Conservation (phyloP, 2,888 invertebrate genomes). For the Bhutanitis thaidina region DNA sequence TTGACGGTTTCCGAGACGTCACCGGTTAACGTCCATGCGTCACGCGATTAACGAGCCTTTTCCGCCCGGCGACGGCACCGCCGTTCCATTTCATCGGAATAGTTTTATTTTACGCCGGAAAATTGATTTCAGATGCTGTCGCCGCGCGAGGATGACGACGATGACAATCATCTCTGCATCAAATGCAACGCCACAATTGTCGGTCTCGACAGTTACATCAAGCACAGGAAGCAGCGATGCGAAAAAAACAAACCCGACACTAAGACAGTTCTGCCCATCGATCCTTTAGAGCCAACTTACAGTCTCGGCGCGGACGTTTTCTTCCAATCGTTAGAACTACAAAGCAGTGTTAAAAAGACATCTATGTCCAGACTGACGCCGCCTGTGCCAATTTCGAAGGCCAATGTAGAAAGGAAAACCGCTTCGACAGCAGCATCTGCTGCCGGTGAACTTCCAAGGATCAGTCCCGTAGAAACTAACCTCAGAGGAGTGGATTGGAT, state of each 20-base stretch:
- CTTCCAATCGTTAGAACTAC: constrained; percentile 90
- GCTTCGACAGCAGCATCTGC: constrained; percentile 51
- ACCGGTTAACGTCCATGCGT: constrained; percentile 53
- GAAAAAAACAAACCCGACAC: constrained; percentile 54
- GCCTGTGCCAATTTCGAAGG: constrained; percentile 57
- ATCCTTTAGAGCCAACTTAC: constrained; percentile 71
- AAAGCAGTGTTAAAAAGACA: constrained; percentile 84
- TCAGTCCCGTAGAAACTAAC: constrained; percentile 64
- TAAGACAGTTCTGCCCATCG: constrained; percentile 52
- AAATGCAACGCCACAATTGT: constrained; percentile 90
- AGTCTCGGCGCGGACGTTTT: constrained; percentile 90
- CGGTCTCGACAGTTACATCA: constrained; percentile 92
- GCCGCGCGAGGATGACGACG: constrained; percentile 82
- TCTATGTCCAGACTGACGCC: constrained; percentile 73
- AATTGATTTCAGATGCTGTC: constrained; percentile 72
- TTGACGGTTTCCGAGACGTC: constrained; percentile 54
- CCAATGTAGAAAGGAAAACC: constrained; percentile 46
- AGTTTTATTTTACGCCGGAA: not conserved
- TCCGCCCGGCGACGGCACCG: constrained; percentile 41
- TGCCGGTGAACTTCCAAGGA: constrained; percentile 54
- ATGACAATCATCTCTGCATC: constrained; percentile 93
- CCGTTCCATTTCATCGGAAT: constrained; percentile 36
- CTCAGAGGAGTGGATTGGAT: constrained; percentile 81
- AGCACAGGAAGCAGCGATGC: constrained; percentile 88
- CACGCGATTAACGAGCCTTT: constrained; percentile 56